Evolutionary conservation across 2,797 vertebrate species (phyloP).

Genomic region (Thamnophis elegans): DNA sequence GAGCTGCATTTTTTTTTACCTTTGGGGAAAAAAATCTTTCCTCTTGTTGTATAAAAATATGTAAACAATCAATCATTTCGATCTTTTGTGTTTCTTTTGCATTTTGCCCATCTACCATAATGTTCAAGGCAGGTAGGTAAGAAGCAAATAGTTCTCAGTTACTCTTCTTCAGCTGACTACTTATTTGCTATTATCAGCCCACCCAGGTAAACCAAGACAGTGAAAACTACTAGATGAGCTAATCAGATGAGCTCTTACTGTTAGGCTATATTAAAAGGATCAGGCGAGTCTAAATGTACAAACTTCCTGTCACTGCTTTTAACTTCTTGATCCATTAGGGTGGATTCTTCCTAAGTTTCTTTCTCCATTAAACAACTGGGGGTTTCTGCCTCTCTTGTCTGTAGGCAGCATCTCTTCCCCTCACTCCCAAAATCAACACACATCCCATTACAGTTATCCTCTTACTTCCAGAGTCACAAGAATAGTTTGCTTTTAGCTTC

Average conservation of each 20-base stretch:
- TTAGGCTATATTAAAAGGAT: not conserved
- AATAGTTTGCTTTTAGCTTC: not conserved
- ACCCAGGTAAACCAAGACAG: not conserved
- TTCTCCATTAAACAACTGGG: not conserved
- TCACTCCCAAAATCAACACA: not conserved
- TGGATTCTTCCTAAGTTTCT: not conserved
- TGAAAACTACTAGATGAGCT: not conserved
- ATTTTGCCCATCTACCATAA: not conserved
- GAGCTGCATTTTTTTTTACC: not conserved
- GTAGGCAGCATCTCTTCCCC: not conserved
- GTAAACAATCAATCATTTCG: not conserved
- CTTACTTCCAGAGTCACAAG: not conserved
- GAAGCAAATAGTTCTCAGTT: not conserved
- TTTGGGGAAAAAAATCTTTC: not conserved
- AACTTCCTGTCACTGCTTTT: not conserved
- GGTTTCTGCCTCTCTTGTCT: not conserved
- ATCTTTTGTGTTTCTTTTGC: not conserved
- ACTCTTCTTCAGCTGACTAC: not conserved
- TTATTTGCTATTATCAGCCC: not conserved
- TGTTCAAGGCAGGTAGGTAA: not conserved
- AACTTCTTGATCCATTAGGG: not conserved
- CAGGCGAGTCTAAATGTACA: not conserved
- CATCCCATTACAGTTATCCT: not conserved
- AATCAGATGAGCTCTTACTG: not conserved
- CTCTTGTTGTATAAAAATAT: not conserved